phyloP scores from a whole-genome alignment of 2,888 invertebrate genomes.

The Thalpophila matura region DNA sequence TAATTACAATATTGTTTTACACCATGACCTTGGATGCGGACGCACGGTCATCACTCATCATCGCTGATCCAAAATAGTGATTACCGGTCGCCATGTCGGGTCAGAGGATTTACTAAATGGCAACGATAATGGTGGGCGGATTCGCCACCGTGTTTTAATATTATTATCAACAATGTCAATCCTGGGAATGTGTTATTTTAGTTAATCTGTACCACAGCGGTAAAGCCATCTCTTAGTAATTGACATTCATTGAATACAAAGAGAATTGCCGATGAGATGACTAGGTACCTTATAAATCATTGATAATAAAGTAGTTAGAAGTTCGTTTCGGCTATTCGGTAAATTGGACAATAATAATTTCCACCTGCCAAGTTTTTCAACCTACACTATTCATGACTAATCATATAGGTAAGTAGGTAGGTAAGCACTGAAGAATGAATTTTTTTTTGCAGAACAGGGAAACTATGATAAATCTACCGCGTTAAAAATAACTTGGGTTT shows the following conservation, averaged over 20 bases:
- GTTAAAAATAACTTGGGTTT: constrained; percentile 48
- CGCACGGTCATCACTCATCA: constrained; percentile 81
- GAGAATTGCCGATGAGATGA: no score
- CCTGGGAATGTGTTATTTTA: constrained; percentile 62
- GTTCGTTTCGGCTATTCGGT: no score
- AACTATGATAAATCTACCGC: constrained; percentile 27
- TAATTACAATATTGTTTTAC: constrained; percentile 83
- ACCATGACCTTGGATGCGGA: constrained; percentile 84
- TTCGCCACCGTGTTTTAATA: constrained; percentile 68
- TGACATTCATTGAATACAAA: no score
- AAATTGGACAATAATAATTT: no score
- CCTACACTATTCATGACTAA: no score
- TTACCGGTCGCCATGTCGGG: constrained; percentile 83
- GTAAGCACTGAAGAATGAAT: not conserved
- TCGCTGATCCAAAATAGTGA: constrained; percentile 79
- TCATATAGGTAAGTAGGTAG: not conserved
- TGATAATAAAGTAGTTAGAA: no score
- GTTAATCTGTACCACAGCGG: constrained; percentile 51
- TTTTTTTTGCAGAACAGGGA: constrained; percentile 21
- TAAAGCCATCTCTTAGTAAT: no score
- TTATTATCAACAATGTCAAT: constrained; percentile 60
- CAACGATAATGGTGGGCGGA: constrained; percentile 72
- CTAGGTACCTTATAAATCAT: no score
- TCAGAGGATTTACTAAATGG: constrained; percentile 83
- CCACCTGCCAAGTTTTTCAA: no score